Evolutionary conservation across 2,113 vertebrate species (phyloP).

Genomic region (Azemiops feae): DNA sequence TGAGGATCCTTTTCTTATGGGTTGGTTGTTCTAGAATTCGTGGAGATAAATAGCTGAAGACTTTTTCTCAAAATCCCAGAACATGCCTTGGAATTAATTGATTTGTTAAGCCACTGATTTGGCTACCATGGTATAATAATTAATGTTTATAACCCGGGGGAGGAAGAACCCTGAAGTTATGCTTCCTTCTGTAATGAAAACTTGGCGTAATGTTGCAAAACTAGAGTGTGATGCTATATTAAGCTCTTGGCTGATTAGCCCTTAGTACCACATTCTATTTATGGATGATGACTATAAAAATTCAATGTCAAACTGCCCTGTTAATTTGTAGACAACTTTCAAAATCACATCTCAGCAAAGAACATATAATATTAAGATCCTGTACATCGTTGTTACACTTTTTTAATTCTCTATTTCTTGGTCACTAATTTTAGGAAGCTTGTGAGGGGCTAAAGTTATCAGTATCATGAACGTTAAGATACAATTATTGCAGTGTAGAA

Average conservation of each 20-base stretch:
- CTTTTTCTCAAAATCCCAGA: not conserved
- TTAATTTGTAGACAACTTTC: not conserved
- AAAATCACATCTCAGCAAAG: slow-evolving; percentile 2
- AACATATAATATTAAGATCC: not conserved
- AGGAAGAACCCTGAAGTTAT: not conserved
- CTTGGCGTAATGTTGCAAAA: slow-evolving; percentile 16
- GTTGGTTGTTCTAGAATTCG: not conserved
- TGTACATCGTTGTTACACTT: not conserved
- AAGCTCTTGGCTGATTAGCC: not conserved
- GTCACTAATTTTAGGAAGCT: not conserved
- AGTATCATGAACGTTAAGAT: not conserved
- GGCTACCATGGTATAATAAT: slow-evolving; percentile 8
- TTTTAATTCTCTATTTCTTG: not conserved
- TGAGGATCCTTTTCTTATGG: not conserved
- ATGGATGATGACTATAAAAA: not conserved
- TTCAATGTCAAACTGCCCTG: not conserved
- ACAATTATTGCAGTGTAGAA: not conserved
- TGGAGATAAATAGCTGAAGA: slow-evolving; percentile 13
- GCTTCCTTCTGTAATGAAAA: not conserved
- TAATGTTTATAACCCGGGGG: not conserved
- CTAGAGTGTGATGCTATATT: not conserved
- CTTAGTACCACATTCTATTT: not conserved
- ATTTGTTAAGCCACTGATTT: not conserved
- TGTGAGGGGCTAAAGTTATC: not conserved
- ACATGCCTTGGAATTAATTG: slow-evolving; percentile 11